These are phyloP conservation scores for Macrocentrus cingulum DNA, from an alignment of 1,140 invertebrate genomes.

Conservation along the genomic window DNA sequence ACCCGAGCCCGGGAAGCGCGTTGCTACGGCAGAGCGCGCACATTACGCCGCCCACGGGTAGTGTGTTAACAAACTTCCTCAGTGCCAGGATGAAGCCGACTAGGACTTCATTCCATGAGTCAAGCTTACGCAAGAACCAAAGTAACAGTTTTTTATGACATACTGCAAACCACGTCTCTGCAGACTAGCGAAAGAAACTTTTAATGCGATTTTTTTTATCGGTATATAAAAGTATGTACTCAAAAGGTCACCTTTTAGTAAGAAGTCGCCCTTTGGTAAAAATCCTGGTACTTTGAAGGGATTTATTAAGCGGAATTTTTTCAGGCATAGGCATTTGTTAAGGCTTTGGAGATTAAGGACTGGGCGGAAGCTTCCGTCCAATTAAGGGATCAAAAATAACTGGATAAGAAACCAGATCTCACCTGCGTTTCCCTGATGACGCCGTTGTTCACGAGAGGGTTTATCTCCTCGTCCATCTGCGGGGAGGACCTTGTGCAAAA, in stretches of 20 bases:
- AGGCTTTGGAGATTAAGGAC: conserved; percentile 41
- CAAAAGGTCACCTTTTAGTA: conserved; percentile 40
- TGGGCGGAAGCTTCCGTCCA: conserved; percentile 9
- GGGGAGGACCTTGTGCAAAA: conserved; percentile 28
- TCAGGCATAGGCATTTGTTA: conserved; percentile 35
- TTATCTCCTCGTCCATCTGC: conserved; percentile 32
- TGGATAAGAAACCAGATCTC: conserved; percentile 39
- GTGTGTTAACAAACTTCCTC: too few species aligned
- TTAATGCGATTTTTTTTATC: conserved; percentile 35
- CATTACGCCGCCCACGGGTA: too few species aligned
- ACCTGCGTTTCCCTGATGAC: conserved; percentile 27
- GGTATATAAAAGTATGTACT: conserved; percentile 44
- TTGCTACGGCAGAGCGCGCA: too few species aligned
- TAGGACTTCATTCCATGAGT: too few species aligned
- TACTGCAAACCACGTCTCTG: conserved; percentile 30
- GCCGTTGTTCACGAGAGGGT: conserved; percentile 19
- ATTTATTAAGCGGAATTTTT: conserved; percentile 36
- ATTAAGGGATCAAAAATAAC: conserved; percentile 40
- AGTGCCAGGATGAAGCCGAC: too few species aligned
- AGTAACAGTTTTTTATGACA: too few species aligned
- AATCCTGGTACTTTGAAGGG: conserved; percentile 35
- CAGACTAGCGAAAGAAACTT: conserved; percentile 38
- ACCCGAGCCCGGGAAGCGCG: too few species aligned
- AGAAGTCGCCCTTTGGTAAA: conserved; percentile 39
- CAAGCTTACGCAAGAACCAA: too few species aligned